Evolutionary conservation across 2,888 invertebrate species (phyloP).

Genomic region (Ernsta delagoae): DNA sequence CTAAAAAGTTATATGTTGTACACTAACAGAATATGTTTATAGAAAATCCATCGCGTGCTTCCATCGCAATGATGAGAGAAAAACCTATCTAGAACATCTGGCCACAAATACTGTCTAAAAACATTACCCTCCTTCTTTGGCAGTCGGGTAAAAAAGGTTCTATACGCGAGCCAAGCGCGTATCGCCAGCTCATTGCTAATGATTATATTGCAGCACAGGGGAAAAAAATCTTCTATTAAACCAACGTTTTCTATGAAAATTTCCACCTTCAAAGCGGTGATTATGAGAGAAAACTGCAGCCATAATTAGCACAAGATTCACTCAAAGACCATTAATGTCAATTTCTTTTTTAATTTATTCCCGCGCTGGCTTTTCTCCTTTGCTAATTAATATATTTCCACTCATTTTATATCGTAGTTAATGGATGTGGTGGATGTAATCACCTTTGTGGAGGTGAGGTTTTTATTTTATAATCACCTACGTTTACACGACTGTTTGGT

Average conservation of each 20-base stretch:
- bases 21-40: too few species aligned
- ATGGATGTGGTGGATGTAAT: background rate
- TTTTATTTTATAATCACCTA: background rate
- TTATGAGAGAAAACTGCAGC: slow-evolving; percentile 35
- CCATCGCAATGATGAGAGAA: background rate
- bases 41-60: too few species aligned
- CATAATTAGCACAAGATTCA: slow-evolving; percentile 40
- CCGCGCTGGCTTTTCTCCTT: background rate
- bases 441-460: background rate
- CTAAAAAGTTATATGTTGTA: too few species aligned
- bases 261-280: slow-evolving; percentile 33
- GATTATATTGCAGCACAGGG: slow-evolving; percentile 15
- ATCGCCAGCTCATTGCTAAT: slow-evolving; percentile 27
- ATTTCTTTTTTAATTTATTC: slow-evolving; percentile 41
- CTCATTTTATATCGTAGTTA: background rate
- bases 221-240: slow-evolving; percentile 28
- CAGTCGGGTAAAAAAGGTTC: too few species aligned
- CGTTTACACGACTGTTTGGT: too few species aligned
- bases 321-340: slow-evolving; percentile 41
- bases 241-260: slow-evolving; percentile 27
- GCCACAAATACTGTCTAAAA: too few species aligned
- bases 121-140: too few species aligned
- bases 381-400: slow-evolving; percentile 20
- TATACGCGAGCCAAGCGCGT: background rate
- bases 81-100: slow-evolving; percentile 3